Conservation (phyloP, 2,888 invertebrate species). For the Mantis religiosa region DNA sequence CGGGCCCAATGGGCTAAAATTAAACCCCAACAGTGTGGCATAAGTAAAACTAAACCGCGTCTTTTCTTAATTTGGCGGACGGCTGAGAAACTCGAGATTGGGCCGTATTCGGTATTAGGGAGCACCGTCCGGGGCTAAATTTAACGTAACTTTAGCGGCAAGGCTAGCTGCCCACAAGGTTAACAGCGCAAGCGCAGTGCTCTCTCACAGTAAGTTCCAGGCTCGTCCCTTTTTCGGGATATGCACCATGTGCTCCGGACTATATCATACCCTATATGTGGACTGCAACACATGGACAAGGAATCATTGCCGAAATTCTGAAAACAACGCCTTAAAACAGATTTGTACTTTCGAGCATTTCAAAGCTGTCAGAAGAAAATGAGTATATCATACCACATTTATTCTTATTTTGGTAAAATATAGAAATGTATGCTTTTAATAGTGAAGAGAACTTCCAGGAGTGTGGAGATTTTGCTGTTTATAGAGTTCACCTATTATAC, state of each 20-base stretch:
- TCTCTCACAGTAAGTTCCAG: not conserved
- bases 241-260: not conserved
- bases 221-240: not conserved
- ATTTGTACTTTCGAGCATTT: too few species aligned
- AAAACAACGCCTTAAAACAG: too few species aligned
- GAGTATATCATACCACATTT: too few species aligned
- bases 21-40: not conserved
- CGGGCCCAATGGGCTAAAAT: conserved; percentile 2
- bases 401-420: too few species aligned
- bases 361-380: too few species aligned
- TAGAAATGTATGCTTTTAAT: too few species aligned
- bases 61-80: conserved; percentile 55
- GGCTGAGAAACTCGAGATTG: conserved; percentile 63
- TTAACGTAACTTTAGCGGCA: conserved; percentile 18
- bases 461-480: too few species aligned
- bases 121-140: conserved; percentile 12
- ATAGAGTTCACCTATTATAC: too few species aligned
- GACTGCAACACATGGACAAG: too few species aligned
- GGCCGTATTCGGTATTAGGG: conserved; percentile 56
- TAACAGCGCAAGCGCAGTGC: not conserved
- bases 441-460: too few species aligned
- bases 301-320: too few species aligned
- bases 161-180: not conserved
- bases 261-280: too few species aligned
- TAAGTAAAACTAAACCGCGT: conserved; percentile 11